These are phyloP conservation scores for Rhodeus uyekii DNA, from an alignment of 2,797 vertebrate genomes.

Conservation along the genomic window DNA sequence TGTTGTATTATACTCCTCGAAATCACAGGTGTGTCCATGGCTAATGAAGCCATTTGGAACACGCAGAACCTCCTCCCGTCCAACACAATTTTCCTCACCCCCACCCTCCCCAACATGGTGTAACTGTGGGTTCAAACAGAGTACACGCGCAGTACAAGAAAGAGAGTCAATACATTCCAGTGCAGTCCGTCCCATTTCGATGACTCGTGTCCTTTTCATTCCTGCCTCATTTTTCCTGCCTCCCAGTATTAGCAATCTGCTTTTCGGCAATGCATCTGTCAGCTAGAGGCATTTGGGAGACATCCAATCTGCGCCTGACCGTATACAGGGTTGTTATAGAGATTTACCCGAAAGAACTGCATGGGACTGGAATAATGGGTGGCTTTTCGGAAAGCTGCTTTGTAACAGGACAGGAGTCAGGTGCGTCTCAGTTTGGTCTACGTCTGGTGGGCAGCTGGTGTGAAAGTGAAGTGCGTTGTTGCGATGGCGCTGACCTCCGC, in stretches of 20 bases:
- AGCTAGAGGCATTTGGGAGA: conserved; percentile 47
- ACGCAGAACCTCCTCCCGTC: not conserved
- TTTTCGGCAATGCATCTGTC: conserved; percentile 48
- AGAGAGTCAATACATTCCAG: conserved; percentile 73
- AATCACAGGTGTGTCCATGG: conserved; percentile 84
- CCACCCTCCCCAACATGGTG: not conserved
- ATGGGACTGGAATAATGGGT: conserved; percentile 41
- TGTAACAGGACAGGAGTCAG: conserved; percentile 34
- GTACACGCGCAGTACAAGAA: conserved; percentile 83
- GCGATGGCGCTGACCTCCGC: conserved; percentile 84
- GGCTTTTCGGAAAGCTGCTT: conserved; percentile 24
- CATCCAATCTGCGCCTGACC: conserved; percentile 42
- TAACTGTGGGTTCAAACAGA: conserved; percentile 86
- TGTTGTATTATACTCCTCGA: conserved; percentile 84
- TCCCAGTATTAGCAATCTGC: conserved; percentile 43
- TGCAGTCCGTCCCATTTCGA: conserved; percentile 71
- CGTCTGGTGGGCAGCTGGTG: conserved; percentile 8
- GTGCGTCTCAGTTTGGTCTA: conserved; percentile 36
- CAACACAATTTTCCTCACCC: conserved; percentile 12
- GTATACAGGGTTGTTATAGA: conserved; percentile 35
- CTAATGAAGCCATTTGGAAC: conserved; percentile 47
- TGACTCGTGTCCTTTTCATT: conserved; percentile 72
- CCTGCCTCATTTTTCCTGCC: conserved; percentile 64
- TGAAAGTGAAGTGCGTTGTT: conserved; percentile 65
- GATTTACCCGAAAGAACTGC: conserved; percentile 39